Percentiles rank a stretch among this genome's conserved stretches.
Evolutionary conservation across 1,140 invertebrate species (phyloP).

Genomic region (Triops cancriformis): DNA sequence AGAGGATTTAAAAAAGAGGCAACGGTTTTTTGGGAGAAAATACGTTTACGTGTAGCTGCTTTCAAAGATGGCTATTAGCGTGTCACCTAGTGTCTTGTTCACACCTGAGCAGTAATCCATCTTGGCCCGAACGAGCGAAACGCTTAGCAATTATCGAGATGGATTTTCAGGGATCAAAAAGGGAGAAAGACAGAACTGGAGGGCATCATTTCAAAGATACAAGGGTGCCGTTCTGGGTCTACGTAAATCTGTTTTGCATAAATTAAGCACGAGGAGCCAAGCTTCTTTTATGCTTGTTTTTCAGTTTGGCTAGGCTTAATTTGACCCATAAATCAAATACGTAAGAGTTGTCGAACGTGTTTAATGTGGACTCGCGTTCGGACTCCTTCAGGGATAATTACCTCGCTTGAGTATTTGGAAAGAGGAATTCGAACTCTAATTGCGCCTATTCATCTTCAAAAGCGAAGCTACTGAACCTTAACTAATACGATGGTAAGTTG

Average conservation of each 20-base stretch:
- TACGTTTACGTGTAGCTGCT: background rate
- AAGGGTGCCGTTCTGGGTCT: no score
- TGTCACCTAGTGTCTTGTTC: background rate
- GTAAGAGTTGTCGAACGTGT: background rate
- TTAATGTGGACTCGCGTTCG: background rate
- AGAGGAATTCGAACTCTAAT: background rate
- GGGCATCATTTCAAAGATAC: background rate
- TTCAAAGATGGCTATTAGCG: background rate
- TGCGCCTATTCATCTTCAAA: background rate
- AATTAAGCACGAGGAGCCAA: background rate
- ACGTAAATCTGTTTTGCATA: background rate
- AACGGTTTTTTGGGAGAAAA: no score
- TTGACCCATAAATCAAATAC: background rate
- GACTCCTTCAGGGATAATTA: background rate
- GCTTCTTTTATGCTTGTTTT: no score
- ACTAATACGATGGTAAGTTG: no score
- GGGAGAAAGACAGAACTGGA: background rate
- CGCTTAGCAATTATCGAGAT: background rate
- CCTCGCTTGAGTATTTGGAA: background rate
- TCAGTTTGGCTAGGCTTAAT: background rate
- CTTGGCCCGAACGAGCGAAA: background rate
- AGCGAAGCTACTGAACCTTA: no score
- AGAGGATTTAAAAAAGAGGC: no score
- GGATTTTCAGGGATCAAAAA: background rate
- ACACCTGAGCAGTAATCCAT: constrained; percentile 4